Evolutionary conservation across 2,113 vertebrate species (phyloP), one percentile per base, ranked within the genome.

Genomic region (Henicopernis longicauda): DNA sequence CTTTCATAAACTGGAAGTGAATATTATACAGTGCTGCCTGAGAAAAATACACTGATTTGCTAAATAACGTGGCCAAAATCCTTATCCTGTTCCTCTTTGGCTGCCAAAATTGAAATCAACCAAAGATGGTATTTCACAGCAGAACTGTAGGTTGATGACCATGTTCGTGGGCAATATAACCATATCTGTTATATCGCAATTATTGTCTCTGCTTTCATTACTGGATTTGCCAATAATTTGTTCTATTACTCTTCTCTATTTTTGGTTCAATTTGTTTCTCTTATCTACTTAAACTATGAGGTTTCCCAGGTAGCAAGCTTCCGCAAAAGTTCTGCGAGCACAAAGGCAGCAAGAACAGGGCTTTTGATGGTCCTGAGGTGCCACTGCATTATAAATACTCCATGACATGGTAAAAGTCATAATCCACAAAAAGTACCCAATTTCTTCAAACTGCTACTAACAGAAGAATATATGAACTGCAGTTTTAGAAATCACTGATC

Each of bases 391-490:
- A 47, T 5, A 72, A 65, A 58, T 54, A 67, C 10, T 38, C 23
- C 4, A 11, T 10, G 19, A 62, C 29, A 36, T 0, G 0, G 7
- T 3, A 79, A 3, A 77, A 87, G 16, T 47, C 74, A 25, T 25
- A 80, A 72, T 20, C 13, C 36, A 45, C 32, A 70, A 40, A 32
- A 50, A 50, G 10, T 22, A 78, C 3, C 22, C 29, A 5, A 74
- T 34, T 81, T 91, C 27, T 73, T 59, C 52, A 50, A 54, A 54
- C 22, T 82, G 29, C 11, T 50, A 71, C 6, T 40, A 67, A 77
- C 17, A 44, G 72, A 87, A 69, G 11, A 72, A 36, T 19, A 38
- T 14, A 67, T 8, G 4, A 73, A 55, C 47, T 69, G 31, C 34
- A 83, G 17, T 61, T 88, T 49, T 77, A 62, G 40, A 67, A 71